phyloP scores from a whole-genome alignment of 2,797 vertebrate genomes.

The Lagocephalus sceleratus region DNA sequence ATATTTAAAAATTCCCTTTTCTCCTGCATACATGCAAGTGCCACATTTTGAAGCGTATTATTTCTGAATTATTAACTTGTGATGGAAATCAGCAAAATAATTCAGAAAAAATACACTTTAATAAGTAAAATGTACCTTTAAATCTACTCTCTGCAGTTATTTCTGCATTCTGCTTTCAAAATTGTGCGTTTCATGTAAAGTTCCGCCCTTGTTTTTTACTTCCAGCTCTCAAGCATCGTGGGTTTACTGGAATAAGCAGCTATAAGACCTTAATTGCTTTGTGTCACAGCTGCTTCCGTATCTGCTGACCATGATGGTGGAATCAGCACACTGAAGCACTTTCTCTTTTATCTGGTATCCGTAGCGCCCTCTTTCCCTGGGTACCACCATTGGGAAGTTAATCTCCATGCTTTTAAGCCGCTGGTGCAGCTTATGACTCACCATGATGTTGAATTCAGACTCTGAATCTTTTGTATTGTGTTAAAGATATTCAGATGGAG shows the following conservation, averaged over 20 bases:
- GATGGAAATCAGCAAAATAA: too few species aligned
- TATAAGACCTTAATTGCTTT: background rate
- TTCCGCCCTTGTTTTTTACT: too few species aligned
- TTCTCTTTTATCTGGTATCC: background rate
- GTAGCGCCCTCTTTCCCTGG: background rate
- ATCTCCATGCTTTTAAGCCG: background rate
- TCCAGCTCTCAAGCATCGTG: too few species aligned
- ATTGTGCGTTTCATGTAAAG: too few species aligned
- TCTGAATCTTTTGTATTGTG: slow-evolving; percentile 7
- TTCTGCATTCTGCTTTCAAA: too few species aligned
- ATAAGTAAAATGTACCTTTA: too few species aligned
- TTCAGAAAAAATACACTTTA: too few species aligned
- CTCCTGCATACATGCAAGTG: too few species aligned
- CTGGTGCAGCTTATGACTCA: slow-evolving; percentile 29
- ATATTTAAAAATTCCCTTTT: background rate
- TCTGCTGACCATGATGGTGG: background rate
- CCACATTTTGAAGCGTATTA: too few species aligned
- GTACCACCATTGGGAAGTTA: background rate
- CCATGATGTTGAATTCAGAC: slow-evolving; percentile 20
- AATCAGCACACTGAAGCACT: background rate
- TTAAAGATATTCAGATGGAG: background rate
- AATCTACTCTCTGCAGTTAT: too few species aligned
- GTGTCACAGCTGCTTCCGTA: background rate
- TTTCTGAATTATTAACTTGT: too few species aligned
- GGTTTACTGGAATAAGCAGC: too few species aligned